These are phyloP conservation scores for Pediacus dermestoides DNA, from an alignment of 2,888 invertebrate genomes.

Conservation along the genomic window DNA sequence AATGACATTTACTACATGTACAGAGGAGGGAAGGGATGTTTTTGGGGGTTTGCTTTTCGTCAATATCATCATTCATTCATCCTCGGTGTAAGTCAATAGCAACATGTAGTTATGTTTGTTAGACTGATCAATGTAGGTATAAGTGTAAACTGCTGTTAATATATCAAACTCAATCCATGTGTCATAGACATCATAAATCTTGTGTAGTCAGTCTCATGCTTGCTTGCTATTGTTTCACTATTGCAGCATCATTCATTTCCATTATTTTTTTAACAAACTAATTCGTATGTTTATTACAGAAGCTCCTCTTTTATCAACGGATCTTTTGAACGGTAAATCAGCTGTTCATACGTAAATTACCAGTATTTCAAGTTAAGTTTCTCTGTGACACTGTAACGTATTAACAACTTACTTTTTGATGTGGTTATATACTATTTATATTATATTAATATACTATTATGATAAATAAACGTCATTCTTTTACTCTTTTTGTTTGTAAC, in stretches of 20 bases:
- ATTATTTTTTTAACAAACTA: constrained; percentile 6
- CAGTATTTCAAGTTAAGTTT: constrained; percentile 24
- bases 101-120: constrained; percentile 37
- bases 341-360: constrained; percentile 23
- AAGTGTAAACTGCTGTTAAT: constrained; percentile 21
- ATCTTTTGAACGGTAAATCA: constrained; percentile 34
- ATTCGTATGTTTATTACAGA: constrained; percentile 39
- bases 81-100: constrained; percentile 33
- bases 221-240: constrained; percentile 28
- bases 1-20: no score
- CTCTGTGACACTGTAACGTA: no score
- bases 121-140: constrained; percentile 36
- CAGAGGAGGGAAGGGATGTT: no score
- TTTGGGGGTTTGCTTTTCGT: no score
- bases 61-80: constrained; percentile 23
- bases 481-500: no score
- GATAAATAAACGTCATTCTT: no score
- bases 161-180: no score
- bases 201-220: constrained; percentile 27
- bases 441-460: no score
- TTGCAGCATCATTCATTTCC: constrained; percentile 17
- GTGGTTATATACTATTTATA: no score
- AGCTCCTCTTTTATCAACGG: constrained; percentile 43
- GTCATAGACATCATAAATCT: constrained; percentile 20
- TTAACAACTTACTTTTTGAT: no score